A percentile compares a stretch with the other conserved stretches of the same genome.
Conservation (phyloP, 1,140 invertebrate species). For the Aplysia californica region DNA sequence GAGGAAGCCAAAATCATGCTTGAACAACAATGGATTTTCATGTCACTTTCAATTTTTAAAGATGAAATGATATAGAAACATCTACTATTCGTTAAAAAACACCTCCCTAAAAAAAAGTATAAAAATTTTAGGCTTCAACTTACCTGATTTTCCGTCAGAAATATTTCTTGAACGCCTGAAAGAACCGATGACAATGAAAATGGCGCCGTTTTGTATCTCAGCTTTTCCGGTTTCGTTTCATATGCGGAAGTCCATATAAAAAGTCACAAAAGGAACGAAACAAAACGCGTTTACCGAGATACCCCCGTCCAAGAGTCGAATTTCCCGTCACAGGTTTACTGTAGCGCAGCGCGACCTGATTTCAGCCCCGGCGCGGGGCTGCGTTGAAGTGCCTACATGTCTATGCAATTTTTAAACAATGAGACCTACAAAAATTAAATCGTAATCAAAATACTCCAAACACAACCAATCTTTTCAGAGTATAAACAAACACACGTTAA, state of each 20-base stretch:
- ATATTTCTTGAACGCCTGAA: not conserved
- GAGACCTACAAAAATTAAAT: too few species aligned
- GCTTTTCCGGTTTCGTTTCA: not conserved
- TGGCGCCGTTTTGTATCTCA: not conserved
- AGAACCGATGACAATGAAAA: not conserved
- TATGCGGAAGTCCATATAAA: not conserved
- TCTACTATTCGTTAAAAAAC: not conserved
- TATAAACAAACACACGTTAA: too few species aligned
- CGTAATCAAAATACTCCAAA: too few species aligned
- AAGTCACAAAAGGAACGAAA: not conserved
- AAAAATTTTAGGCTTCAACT: not conserved
- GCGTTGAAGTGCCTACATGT: too few species aligned
- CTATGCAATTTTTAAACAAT: too few species aligned
- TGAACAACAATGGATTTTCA: not conserved
- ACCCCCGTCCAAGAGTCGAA: too few species aligned
- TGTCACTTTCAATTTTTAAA: not conserved
- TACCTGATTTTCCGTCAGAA: not conserved
- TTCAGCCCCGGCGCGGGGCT: too few species aligned
- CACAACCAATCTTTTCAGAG: too few species aligned
- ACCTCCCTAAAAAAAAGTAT: not conserved
- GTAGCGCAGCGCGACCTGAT: too few species aligned
- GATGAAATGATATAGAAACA: not conserved
- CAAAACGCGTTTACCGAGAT: not conserved
- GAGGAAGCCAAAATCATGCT: not conserved
- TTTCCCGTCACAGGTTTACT: too few species aligned